Conservation (phyloP, 2,113 vertebrate species). For the Fukomys damarensis region DNA sequence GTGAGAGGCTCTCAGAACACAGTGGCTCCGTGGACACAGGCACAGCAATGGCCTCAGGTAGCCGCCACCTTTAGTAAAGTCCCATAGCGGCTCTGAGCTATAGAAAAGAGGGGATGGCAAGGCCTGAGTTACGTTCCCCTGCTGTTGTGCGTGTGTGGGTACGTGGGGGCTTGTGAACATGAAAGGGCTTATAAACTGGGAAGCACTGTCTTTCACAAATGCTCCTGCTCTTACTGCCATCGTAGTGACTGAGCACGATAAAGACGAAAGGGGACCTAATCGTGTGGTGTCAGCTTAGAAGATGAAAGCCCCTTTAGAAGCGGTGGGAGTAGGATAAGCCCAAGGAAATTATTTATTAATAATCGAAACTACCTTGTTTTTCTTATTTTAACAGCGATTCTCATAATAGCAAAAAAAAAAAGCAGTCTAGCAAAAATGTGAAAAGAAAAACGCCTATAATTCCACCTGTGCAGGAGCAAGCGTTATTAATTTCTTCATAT, state of each 20-base stretch:
- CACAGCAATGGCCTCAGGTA: accelerated
- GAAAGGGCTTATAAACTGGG: background rate
- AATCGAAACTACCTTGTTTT: slow-evolving; percentile 51
- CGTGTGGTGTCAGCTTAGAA: background rate
- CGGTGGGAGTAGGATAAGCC: slow-evolving; percentile 9
- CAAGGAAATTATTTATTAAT: slow-evolving; percentile 65
- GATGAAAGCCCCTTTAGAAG: slow-evolving; percentile 49
- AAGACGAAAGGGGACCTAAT: background rate
- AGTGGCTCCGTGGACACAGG: background rate
- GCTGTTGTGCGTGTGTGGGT: background rate
- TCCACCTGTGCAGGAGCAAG: background rate
- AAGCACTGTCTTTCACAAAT: background rate
- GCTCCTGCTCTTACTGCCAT: background rate
- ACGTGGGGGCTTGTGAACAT: background rate
- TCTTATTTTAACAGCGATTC: slow-evolving; percentile 48
- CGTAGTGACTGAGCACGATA: background rate
- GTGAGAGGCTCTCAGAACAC: background rate
- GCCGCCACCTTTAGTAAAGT: background rate
- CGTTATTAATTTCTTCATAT: slow-evolving; percentile 52
- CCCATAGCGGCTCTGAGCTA: background rate
- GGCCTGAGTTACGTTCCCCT: background rate
- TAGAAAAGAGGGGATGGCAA: background rate
- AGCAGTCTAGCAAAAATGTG: slow-evolving; percentile 46
- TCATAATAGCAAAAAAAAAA: slow-evolving; percentile 45
- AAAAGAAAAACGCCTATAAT: slow-evolving; percentile 63